Evolutionary conservation across 2,113 vertebrate species (phyloP), one percentile per base, ranked within the genome.

Genomic region (Regulus satrapa): DNA sequence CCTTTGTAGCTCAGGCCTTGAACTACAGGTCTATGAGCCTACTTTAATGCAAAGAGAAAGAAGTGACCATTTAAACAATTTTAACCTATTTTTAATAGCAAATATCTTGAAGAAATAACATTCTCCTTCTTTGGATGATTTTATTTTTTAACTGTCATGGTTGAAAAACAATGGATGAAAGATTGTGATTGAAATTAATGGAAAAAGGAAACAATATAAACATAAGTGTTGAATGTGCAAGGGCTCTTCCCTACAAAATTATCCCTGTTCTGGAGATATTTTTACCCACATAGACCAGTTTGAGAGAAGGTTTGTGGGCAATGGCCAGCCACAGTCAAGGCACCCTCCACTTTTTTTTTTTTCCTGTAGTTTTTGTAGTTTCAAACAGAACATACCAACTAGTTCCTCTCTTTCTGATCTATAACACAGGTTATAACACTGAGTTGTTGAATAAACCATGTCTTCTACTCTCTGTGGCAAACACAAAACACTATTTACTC

Each of bases 141-240:
- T 7, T 8, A 46, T 32, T 52, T 73, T 31, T 20, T 28, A 84
- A 66, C 12, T 6, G 21, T 5, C 1, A 0, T 10, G 9, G 15
- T 26, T 46, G 34, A 32, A 85, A 82, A 81, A 24, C 12, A 26
- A 12, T 6, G 58, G 4, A 8, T 68, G 40, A 36, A 83, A 89
- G 4, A 16, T 18, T 67, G 24, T 25, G 23, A 15, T 20, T 78
- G 36, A 15, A 49, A 29, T 78, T 56, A 3, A 36, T 14, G 15
- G n/a, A 41, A 71, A 54, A 71, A 5, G 5, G 31, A 28, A 94
- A 88, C 28, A 81, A 46, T 7, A 36, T 15, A 74, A 69, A 73
- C 54, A 11, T 54, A 54, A 45, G 8, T 19, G 17, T 56, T 49
- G 29, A 84, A 66, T 38, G 15, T 54, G 17, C 28, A 54, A 83